Percentiles rank a stretch among this genome's conserved stretches.
Conservation (phyloP, 1,140 invertebrate genomes). For the Coenobita brevimanus region DNA sequence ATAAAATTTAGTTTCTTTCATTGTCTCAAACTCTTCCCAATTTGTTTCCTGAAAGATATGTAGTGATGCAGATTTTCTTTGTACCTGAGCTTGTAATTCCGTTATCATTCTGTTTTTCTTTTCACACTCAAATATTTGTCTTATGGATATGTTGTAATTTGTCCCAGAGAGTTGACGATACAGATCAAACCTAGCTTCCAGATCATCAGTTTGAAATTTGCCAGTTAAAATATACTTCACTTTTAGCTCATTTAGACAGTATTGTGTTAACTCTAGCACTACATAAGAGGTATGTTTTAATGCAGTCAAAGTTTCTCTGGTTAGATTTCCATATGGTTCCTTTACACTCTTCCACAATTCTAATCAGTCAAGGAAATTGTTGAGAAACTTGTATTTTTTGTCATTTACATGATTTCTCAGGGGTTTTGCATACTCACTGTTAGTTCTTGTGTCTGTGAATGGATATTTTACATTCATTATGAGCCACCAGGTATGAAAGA, state of each 20-base stretch:
- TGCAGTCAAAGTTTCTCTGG: slow-evolving; percentile 42
- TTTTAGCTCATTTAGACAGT: not conserved
- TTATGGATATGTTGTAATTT: slow-evolving; percentile 35
- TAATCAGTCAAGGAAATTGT: slow-evolving; percentile 50
- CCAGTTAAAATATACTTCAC: slow-evolving; percentile 45
- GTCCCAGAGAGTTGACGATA: slow-evolving; percentile 49
- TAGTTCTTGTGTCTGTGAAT: slow-evolving; percentile 18
- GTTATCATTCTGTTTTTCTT: not conserved
- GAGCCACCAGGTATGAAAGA: slow-evolving; percentile 53
- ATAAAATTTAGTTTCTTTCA: not conserved
- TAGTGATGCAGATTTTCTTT: not conserved
- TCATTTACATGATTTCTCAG: slow-evolving; percentile 41
- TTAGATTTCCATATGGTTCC: not conserved
- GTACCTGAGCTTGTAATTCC: not conserved
- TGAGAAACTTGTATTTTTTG: slow-evolving; percentile 31
- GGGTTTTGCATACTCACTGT: slow-evolving; percentile 32
- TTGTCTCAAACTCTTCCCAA: not conserved
- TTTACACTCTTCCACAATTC: slow-evolving; percentile 36
- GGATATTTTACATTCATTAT: slow-evolving; percentile 57
- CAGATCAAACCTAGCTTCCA: slow-evolving; percentile 46
- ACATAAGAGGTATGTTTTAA: slow-evolving; percentile 36
- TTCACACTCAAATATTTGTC: slow-evolving; percentile 50
- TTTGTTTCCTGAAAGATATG: slow-evolving; percentile 9
- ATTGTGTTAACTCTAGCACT: slow-evolving; percentile 31
- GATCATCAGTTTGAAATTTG: slow-evolving; percentile 53